Evolutionary conservation across 2,888 invertebrate genomes (phyloP), one percentile per base, ranked within the genome.

Genomic region (Drosophila peninsularis): DNA sequence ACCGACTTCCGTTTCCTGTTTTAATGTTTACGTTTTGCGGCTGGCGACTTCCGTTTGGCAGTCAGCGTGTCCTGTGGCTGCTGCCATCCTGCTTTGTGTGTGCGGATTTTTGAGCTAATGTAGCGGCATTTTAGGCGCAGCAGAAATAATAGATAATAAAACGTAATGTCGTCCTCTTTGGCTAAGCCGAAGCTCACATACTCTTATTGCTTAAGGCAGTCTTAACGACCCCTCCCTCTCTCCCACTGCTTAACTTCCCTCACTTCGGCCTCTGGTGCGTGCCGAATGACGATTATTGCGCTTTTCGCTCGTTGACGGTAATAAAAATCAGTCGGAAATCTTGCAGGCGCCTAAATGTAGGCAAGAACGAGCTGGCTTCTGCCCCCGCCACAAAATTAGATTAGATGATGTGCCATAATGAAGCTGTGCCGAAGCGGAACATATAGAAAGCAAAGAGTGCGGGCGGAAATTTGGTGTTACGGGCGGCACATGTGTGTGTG

Each of bases 351-450:
- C 82, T 57, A 76, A 79, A 73, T 72, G 78, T 68, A 70, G 70
- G 73, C 71, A 66, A 73, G 63, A 71, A 72, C 70, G 68, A 65
- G 67, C 72, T 68, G 71, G 80, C 62, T 54, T 57, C 67, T 66
- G 74, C 77, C 55, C 78, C 62, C 68, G 30, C 70, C 63, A 67
- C 71, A 80, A 73, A 88, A 88, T 88, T 80, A 82, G 83, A 86
- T 88, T 74, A 86, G 71, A 86, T 83, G 81, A 88, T 88, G 85
- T 88, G 88, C 75, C 75, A 82, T 81, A 83, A 85, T 88, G 85
- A 88, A 83, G 81, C 80, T 88, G 75, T 78, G 68, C 53, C 39
- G 52, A 49, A n/a, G 14, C 24, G 24, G 9, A 34, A 41, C 32
- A 42, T 21, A 21, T 54, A 32, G 7, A 49, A 11, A 47, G 13